Base-by-base conservation (phyloP, 1,140 invertebrate species). In the Cherax quadricarinatus region DNA sequence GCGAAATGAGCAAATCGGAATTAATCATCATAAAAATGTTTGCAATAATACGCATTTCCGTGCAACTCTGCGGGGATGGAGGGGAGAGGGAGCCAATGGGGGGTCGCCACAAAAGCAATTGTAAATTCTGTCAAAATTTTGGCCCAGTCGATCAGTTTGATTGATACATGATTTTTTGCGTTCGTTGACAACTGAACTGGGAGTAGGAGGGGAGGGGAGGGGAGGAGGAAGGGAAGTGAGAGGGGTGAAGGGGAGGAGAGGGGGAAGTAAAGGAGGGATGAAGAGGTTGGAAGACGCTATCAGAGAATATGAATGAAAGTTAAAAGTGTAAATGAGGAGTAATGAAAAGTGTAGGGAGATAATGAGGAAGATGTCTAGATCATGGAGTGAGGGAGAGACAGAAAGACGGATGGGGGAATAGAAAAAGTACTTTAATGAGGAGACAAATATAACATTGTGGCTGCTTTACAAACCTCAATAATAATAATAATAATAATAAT, bases 51-150 rank as follows among this genome's bases (percentile, higher is more conserved):
- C 80, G 89, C 84, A 81, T 53, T 88, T 84, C 88, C 66, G 70
- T 30, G 73, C 66, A 84, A 57, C 66, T 7, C 53, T 57, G 53
- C 7, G 53, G 53, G 53, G 12, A 57, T 7, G 53, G 53, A 48
- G 30, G 60, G 80, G 48, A 30, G 80, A 18, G 18, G 80, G 62
- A 49, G 30, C 30, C 30, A 57, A 60, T 57, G 48, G 18, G 80
- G 53, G 53, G 53, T 57, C 53, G 53, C 53, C 78, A 91, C 88
- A 91, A 91, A 91, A 91, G 89, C 89, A 91, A 91, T 91, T 91
- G 89, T 57, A 91, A 86, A 91, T 91, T 91, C 89, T 91, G 89
- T 91, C 89, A 86, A 91, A 91, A 91, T 91, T 91, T 91, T 91
- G 84, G 84, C 60, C 53, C 89, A 80, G 75, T 91, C 89, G 85